Evolutionary conservation across 1,140 invertebrate genomes (phyloP).

Genomic region (Mya arenaria): DNA sequence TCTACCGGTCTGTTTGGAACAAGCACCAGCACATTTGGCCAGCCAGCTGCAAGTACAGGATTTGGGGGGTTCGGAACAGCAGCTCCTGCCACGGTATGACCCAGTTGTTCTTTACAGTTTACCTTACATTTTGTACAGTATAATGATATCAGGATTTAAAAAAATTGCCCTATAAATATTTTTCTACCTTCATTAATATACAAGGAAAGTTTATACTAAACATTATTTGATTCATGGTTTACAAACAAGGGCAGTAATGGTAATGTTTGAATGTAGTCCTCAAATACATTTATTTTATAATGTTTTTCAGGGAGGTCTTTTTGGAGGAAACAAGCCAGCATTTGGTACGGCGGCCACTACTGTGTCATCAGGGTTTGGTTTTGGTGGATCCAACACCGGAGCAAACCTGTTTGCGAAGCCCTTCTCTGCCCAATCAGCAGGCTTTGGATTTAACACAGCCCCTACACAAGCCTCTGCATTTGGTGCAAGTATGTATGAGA

Average conservation of each 20-base stretch:
- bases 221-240: no score
- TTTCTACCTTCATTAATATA: no score
- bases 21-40: slow-evolving; percentile 83
- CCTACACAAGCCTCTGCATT: slow-evolving; percentile 78
- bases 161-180: no score
- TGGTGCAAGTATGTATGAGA: slow-evolving; percentile 47
- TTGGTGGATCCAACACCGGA: slow-evolving; percentile 58
- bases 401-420: slow-evolving; percentile 71
- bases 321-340: slow-evolving; percentile 81
- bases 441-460: slow-evolving; percentile 69
- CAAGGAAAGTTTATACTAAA: no score
- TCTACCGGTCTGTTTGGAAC: slow-evolving; percentile 75
- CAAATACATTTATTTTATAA: background rate
- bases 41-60: slow-evolving; percentile 81
- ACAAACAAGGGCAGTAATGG: no score
- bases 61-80: slow-evolving; percentile 80
- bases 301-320: slow-evolving; percentile 57
- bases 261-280: no score
- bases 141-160: no score
- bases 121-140: no score
- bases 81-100: background rate
- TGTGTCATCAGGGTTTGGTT: slow-evolving; percentile 66
- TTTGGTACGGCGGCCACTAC: slow-evolving; percentile 83
- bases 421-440: slow-evolving; percentile 66
- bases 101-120: no score